Base-by-base conservation (phyloP, 2,888 invertebrate species). In the Anoplius nigerrimus region DNA sequence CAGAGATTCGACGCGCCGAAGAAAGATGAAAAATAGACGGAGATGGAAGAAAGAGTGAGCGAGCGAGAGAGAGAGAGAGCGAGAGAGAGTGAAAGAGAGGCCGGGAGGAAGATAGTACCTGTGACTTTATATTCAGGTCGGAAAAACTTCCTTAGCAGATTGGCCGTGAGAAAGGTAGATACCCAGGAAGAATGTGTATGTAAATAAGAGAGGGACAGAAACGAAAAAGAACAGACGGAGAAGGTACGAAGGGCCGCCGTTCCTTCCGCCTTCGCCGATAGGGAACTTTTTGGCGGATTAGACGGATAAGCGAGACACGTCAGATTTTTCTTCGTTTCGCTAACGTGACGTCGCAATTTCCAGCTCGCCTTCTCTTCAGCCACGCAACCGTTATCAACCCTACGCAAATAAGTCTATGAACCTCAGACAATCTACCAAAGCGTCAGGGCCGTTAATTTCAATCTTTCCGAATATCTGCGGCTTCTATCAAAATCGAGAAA, bases 201-300 rank as follows among this genome's bases (percentile, higher is more conserved):
- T 56, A 56, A 34, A 20, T 18, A 48, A 21, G 42, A 43, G 20
- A 27, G 43, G 15, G 43, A 34, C 34, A 6, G 4, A 21, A 6
- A 21, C 15, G 43, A 56, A 15, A 6, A 15, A 11, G 16, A 27
- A 16, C 16, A 13, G 8, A 27, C 3, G 16, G 16, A 56, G 56
- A 42, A 56, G 20, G 16, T n/a, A 56, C 11, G 21, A 34, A 15
- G 3, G 51, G 64, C 52, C 63, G 48, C 53, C 61, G 62, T 51
- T n/a, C n/a, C 43, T 20, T 20, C 21, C 62, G 53, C 8, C 20
- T 15, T 57, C 43, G 46, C 59, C 53, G 55, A 67, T 57, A 43
- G 53, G 42, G 58, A 67, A 69, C 54, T 69, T 69, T 61, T 56
- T n/a, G 60, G 69, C 61, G 69, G 69, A 71, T 71, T 71, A 71